Evolutionary conservation across 2,888 invertebrate genomes (phyloP).

Genomic region (Calephelis perditalis): DNA sequence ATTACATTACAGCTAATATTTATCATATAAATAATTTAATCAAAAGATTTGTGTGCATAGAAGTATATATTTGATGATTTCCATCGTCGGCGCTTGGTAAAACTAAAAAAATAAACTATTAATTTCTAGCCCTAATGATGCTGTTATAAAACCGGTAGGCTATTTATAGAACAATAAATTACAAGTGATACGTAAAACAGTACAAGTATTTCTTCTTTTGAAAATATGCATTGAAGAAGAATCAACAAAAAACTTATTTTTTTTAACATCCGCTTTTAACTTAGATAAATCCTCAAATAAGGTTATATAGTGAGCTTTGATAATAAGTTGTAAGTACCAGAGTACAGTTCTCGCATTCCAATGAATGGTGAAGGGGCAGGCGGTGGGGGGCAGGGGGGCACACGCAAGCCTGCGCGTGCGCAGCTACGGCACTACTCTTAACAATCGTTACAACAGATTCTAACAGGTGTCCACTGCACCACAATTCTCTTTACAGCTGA

Average conservation of each 20-base stretch:
- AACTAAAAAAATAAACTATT: too few relatives aligned
- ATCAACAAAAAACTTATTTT: constrained; percentile 10
- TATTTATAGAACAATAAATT: too few relatives aligned
- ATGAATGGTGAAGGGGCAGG: constrained; percentile 52
- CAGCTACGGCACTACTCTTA: constrained; percentile 46
- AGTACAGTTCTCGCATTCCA: constrained; percentile 64
- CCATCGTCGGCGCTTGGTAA: too few relatives aligned
- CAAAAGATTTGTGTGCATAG: too few relatives aligned
- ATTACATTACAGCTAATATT: too few relatives aligned
- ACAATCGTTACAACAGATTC: constrained; percentile 52
- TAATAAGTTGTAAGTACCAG: constrained; percentile 52
- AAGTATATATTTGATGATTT: too few relatives aligned
- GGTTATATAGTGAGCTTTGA: constrained; percentile 50
- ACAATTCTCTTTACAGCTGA: constrained; percentile 45
- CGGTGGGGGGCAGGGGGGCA: constrained; percentile 33
- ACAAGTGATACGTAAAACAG: too few relatives aligned
- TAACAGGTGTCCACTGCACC: constrained; percentile 59
- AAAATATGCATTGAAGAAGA: too few relatives aligned
- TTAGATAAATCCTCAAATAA: constrained; percentile 38
- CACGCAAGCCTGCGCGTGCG: constrained; percentile 68
- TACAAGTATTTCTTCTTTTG: too few relatives aligned
- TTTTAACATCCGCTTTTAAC: constrained; percentile 15
- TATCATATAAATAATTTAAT: too few relatives aligned
- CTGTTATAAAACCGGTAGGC: too few relatives aligned
- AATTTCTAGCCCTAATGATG: too few relatives aligned